Conservation (phyloP, 2,888 invertebrate species). For the Pseudeuparius sepicola region DNA sequence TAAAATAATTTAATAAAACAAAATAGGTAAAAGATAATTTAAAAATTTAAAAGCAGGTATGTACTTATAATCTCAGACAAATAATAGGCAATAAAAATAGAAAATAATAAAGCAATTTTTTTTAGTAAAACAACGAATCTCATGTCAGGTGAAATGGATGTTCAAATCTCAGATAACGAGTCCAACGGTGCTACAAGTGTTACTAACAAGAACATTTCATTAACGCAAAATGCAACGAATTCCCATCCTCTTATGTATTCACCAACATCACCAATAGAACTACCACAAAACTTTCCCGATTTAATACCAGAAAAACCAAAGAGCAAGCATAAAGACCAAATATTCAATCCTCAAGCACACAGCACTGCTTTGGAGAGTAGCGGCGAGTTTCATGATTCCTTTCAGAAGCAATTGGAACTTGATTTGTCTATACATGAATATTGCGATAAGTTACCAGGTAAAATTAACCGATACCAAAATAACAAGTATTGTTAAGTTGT, state of each 20-base stretch:
- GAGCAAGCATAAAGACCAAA: conserved; percentile 26
- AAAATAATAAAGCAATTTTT: too few species aligned
- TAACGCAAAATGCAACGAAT: conserved; percentile 34
- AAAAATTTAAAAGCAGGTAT: too few species aligned
- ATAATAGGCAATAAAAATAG: too few species aligned
- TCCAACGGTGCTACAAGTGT: too few species aligned
- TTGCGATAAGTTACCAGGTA: conserved; percentile 33
- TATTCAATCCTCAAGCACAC: conserved; percentile 33
- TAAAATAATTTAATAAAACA: too few species aligned
- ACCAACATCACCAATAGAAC: conserved; percentile 31
- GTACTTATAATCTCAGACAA: too few species aligned
- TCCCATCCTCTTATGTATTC: conserved; percentile 39
- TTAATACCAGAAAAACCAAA: conserved; percentile 36
- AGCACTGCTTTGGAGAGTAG: conserved; percentile 28
- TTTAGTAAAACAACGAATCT: conserved; percentile 3
- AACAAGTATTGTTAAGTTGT: too few species aligned
- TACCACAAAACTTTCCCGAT: conserved; percentile 37
- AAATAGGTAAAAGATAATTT: too few species aligned
- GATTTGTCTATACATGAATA: conserved; percentile 30
- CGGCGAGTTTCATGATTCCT: conserved; percentile 23
- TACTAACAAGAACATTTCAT: too few species aligned
- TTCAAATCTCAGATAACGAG: background rate
- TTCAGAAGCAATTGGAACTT: conserved; percentile 27
- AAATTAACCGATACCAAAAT: too few species aligned
- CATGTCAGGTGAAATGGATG: background rate